Conservation (phyloP, 2,797 vertebrate species). For the Mergus octosetaceus region DNA sequence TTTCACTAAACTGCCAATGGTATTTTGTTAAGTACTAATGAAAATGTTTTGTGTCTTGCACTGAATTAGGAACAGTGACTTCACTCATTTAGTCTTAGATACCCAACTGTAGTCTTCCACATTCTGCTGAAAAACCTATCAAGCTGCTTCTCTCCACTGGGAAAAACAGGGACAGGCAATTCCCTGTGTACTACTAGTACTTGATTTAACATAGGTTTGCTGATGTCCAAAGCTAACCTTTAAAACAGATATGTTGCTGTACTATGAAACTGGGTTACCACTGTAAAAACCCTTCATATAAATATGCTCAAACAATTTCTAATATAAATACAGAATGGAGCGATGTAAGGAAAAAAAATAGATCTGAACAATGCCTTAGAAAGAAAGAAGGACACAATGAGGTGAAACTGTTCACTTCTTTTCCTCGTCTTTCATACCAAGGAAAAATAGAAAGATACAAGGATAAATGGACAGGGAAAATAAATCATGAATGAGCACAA, state of each 20-base stretch:
- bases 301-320: not conserved
- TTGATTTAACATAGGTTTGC: not conserved
- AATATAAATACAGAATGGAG: not conserved
- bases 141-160: not conserved
- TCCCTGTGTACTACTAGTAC: not conserved
- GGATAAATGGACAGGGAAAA: not conserved
- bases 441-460: not conserved
- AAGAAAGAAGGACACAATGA: not conserved
- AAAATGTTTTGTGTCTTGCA: not conserved
- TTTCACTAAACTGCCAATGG: not conserved
- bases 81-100: not conserved
- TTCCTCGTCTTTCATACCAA: not conserved
- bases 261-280: not conserved
- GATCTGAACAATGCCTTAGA: not conserved
- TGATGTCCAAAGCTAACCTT: not conserved
- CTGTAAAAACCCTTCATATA: not conserved
- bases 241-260: not conserved
- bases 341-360: not conserved
- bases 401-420: not conserved
- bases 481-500: not conserved
- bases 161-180: not conserved
- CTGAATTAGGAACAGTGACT: not conserved
- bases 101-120: not conserved
- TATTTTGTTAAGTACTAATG: not conserved
- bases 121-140: not conserved